phyloP scores from a whole-genome alignment of 2,797 vertebrate genomes.

The Dryobates pubescens region DNA sequence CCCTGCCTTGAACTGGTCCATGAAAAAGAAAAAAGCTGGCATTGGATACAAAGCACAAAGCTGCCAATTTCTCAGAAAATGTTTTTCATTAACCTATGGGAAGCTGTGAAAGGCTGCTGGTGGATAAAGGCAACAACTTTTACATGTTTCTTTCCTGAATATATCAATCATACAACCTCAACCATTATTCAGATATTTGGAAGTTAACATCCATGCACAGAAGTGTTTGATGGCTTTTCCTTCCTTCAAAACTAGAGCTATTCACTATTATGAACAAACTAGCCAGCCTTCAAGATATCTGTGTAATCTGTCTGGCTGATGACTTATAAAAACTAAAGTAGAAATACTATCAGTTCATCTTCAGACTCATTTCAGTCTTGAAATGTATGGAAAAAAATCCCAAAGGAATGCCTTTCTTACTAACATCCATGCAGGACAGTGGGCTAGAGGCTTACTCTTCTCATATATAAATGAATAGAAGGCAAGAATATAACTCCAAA shows the following conservation, averaged over 20 bases:
- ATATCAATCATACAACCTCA: constrained; percentile 24
- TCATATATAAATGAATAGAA: neutral
- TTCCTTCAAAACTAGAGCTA: constrained; percentile 16
- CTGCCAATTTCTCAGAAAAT: constrained; percentile 78
- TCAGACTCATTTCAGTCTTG: neutral
- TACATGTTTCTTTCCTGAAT: constrained; percentile 37
- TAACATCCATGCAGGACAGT: neutral
- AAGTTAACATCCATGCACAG: constrained; percentile 19
- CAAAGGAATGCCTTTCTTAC: neutral
- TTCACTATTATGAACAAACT: neutral
- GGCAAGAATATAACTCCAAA: neutral
- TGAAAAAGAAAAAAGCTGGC: constrained; percentile 78
- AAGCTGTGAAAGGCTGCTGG: constrained; percentile 72
- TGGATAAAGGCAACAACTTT: constrained; percentile 58
- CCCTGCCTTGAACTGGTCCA: constrained; percentile 73
- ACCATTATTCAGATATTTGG: constrained; percentile 33
- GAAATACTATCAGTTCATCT: neutral
- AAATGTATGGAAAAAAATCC: neutral
- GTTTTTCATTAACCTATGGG: constrained; percentile 79
- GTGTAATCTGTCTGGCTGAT: neutral
- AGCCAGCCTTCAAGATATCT: neutral
- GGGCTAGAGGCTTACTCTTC: neutral
- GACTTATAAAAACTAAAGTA: constrained; percentile 17
- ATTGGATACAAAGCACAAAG: constrained; percentile 63
- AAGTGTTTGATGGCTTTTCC: neutral